Conservation (phyloP, 2,888 invertebrate genomes). For the Odontothrips loti region DNA sequence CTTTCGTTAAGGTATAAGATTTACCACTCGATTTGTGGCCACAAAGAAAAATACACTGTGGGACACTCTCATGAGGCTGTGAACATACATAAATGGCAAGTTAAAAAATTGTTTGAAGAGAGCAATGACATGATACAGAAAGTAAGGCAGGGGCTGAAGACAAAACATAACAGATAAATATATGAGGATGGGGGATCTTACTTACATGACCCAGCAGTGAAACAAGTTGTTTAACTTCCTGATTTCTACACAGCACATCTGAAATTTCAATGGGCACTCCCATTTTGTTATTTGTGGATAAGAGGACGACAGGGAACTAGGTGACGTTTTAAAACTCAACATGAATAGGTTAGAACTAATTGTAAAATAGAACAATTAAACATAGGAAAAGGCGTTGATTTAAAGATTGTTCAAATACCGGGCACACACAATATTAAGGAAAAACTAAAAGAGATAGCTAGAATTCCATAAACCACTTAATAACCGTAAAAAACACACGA, state of each 20-base stretch:
- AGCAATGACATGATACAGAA: background rate
- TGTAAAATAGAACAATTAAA: too few species aligned
- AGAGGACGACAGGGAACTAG: too few species aligned
- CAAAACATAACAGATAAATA: background rate
- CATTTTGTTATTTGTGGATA: too few species aligned
- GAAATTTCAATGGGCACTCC: background rate
- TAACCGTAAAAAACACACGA: too few species aligned
- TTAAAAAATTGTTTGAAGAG: background rate
- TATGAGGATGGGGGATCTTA: background rate
- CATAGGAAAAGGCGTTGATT: too few species aligned
- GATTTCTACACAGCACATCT: background rate
- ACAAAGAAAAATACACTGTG: constrained; percentile 67
- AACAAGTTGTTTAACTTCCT: background rate
- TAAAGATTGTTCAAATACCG: too few species aligned
- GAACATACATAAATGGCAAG: constrained; percentile 17
- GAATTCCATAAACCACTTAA: too few species aligned
- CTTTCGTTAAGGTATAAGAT: constrained; percentile 60
- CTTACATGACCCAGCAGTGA: background rate
- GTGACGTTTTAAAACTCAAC: too few species aligned
- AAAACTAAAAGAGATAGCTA: too few species aligned
- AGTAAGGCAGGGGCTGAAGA: background rate
- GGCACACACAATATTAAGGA: too few species aligned
- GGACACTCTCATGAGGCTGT: constrained; percentile 56
- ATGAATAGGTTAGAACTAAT: too few species aligned
- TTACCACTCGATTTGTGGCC: constrained; percentile 85